These are phyloP conservation scores for Chalcis sispes DNA, from an alignment of 2,888 invertebrate genomes.

Conservation along the genomic window DNA sequence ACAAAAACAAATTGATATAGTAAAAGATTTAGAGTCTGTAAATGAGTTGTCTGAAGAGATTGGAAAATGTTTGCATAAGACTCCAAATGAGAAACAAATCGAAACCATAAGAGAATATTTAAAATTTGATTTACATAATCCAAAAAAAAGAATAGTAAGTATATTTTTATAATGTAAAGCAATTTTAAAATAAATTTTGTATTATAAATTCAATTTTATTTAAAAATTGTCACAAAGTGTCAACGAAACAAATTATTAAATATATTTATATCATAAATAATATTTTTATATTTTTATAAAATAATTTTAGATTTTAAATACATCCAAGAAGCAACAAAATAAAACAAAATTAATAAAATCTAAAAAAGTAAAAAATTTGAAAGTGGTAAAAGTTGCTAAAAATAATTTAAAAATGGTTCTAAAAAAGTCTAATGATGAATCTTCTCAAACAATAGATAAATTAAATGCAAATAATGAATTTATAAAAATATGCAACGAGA, in stretches of 20 bases:
- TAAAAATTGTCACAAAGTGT: no score
- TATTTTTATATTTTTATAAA: no score
- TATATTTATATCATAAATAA: no score
- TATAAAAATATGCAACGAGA: no score
- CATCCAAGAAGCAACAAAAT: no score
- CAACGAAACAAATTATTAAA: no score
- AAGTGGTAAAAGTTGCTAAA: background rate
- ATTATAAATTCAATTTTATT: background rate
- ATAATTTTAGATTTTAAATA: no score
- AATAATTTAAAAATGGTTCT: background rate
- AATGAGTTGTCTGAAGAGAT: constrained; percentile 20
- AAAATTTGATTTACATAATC: constrained; percentile 40
- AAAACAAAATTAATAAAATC: no score
- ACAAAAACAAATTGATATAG: background rate
- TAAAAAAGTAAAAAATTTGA: background rate
- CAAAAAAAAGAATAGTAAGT: constrained; percentile 34
- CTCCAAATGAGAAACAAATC: constrained; percentile 27
- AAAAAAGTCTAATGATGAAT: constrained; percentile 6
- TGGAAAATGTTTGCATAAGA: background rate
- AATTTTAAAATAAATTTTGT: background rate
- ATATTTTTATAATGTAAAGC: background rate
- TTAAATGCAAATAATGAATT: no score
- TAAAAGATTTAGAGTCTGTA: constrained; percentile 12
- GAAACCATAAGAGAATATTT: constrained; percentile 39
- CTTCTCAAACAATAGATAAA: constrained; percentile 5